Base-by-base conservation (phyloP, 2,888 invertebrate genomes). In the Eristalis arbustorum region DNA sequence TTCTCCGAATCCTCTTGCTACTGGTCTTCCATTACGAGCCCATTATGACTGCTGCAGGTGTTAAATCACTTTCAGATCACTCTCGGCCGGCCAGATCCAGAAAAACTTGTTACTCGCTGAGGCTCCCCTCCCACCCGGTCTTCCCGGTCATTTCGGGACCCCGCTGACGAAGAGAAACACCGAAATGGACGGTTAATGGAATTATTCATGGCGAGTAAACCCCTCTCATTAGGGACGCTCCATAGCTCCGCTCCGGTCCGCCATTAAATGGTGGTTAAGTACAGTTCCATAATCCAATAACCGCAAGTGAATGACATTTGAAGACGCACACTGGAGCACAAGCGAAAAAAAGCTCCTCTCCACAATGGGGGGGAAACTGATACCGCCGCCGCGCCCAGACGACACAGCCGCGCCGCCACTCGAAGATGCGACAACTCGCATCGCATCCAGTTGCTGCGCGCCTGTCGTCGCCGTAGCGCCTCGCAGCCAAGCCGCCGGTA, bases 41-140 rank as follows among this genome's bases (percentile, higher is more conserved):
- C 87, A 87, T 87, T 87, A 87, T 87, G 87, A 78, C 74, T 82
- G 85, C 75, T 87, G 87, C 87, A 87, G 87, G 87, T 87, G 87
- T 87, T 82, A 87, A 87, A 83, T 87, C 87, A 83, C 87, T 87
- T 85, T 76, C 42, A 61, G 71, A 37, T 66, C 74, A 71, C 40
- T 59, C 73, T 66, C 84, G 66, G 49, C 69, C 67, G 68, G 1
- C 49, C 71, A 67, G 83, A 87, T 87, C 87, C 83, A 83, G 87
- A 71, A 79, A 87, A 87, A 87, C 87, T 87, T 83, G 87, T 79
- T 87, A 79, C 74, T 42, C 59, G 10, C 14, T 14, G 22, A 1
- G 14, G 25, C 61, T 56, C 37, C 37, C 40, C 42, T 3, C 67
- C 49, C 11, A 2, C 56, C 49, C 40, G 49, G 34, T 34, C 10